These are phyloP conservation scores for Leucosticte australis DNA, from an alignment of 2,113 vertebrate species.

Conservation along the genomic window DNA sequence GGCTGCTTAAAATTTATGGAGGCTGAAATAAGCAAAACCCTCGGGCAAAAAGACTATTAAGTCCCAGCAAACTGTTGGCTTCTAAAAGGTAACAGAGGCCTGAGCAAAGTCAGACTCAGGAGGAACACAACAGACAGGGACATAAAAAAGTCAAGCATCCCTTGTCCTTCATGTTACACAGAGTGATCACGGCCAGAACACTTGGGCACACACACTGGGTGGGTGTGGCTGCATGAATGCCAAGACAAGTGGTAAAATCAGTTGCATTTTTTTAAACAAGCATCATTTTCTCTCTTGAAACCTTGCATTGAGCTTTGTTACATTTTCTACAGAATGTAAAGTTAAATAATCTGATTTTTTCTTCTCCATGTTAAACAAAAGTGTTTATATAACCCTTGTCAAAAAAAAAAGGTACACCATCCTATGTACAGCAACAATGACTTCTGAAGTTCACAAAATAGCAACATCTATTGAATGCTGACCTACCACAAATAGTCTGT, in stretches of 20 bases:
- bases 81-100: not conserved
- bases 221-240: not conserved
- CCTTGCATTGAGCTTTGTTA: not conserved
- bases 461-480: not conserved
- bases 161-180: not conserved
- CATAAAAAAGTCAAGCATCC: not conserved
- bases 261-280: not conserved
- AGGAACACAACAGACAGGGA: not conserved
- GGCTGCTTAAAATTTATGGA: not conserved
- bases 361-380: not conserved
- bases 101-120: not conserved
- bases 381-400: not conserved
- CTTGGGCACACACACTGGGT: fast-evolving
- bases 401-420: not conserved
- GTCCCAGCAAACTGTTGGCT: not conserved
- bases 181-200: not conserved
- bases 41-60: not conserved
- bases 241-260: not conserved
- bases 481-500: not conserved
- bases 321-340: not conserved
- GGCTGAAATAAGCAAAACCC: not conserved
- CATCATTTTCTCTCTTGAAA: not conserved
- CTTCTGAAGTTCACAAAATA: not conserved
- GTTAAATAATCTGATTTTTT: not conserved
- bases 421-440: not conserved